Base-by-base conservation (phyloP, 2,797 vertebrate genomes). In the Chromobotia macracanthus region DNA sequence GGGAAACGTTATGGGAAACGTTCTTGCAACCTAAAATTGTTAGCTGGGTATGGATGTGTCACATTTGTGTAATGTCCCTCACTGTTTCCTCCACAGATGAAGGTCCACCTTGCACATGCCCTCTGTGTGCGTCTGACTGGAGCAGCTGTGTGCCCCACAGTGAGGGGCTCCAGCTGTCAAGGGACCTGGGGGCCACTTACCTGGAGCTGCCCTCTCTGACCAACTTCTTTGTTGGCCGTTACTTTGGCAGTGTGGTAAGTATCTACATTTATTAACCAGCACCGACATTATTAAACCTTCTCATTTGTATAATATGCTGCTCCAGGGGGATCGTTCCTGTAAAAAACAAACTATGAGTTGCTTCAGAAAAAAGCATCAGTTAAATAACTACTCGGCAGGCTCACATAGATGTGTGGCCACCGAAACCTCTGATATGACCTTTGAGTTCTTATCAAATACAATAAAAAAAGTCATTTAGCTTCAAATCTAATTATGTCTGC, bases 111-210 rank as follows among this genome's bases (percentile, higher is more conserved):
- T 98, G 97, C 82, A 96, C 96, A 0, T 98, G 97, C 63, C 97
- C 97, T 0, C 86, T 98, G 64, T 99, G 97, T 83, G 95, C 95
- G 4, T 97, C 93, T 0, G 97, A 98, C 91, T 94, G 96, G 90
- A 96, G 95, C 83, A 96, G 92, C 89, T 97, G 94, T 55, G 96
- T 98, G 67, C 95, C 95, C 51, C 93, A 96, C 48, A 94, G 93
- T 0, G 97, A 99, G 86, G 97, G 97, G 3, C 93, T 96, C 78
- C 96, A 97, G 79, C 94, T 99, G 76, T 96, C 97, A 16, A 94
- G 95, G 85, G 96, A 98, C 71, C 91, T 99, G 0, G 95, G 95
- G 77, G 97, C 96, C 28, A 98, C 97, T 13, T 98, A 98, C 82
- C 91, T 99, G 41, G 97, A 99, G 64, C 80, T 99, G 50, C 96